Evolutionary conservation across 35 echinoderm and acorn worm species (phyloP).

Genomic region (Hemicentrotus pulcherrimus): DNA sequence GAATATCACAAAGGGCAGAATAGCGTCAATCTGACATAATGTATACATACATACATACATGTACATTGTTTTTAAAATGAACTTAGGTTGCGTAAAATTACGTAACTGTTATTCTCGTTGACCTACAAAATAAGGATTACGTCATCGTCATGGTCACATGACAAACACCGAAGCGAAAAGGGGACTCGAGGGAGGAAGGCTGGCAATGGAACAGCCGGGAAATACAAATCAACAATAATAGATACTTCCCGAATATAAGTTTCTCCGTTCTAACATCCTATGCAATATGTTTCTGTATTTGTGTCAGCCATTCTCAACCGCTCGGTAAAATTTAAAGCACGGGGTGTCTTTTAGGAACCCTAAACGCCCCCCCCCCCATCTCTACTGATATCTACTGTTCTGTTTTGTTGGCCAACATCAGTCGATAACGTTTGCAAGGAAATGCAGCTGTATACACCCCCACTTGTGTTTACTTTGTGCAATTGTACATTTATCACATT

Average conservation of each 20-base stretch:
- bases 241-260: conserved; percentile 42
- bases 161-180: neutral
- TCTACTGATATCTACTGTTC: no score
- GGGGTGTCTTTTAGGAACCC: no score
- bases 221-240: conserved; percentile 43
- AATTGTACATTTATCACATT: no score
- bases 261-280: neutral
- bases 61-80: neutral
- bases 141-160: neutral
- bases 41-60: neutral
- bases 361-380: no score
- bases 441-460: no score
- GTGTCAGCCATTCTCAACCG: neutral
- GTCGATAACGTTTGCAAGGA: no score
- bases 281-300: conserved; percentile 14
- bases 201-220: conserved; percentile 20
- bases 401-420: no score
- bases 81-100: neutral
- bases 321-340: neutral
- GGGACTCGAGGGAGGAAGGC: neutral
- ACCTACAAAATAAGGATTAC: neutral
- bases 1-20: no score
- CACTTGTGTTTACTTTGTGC: no score
- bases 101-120: neutral
- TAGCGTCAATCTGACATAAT: no score